phyloP scores from a whole-genome alignment of 2,797 vertebrate species.

The Poecilia gillii region DNA sequence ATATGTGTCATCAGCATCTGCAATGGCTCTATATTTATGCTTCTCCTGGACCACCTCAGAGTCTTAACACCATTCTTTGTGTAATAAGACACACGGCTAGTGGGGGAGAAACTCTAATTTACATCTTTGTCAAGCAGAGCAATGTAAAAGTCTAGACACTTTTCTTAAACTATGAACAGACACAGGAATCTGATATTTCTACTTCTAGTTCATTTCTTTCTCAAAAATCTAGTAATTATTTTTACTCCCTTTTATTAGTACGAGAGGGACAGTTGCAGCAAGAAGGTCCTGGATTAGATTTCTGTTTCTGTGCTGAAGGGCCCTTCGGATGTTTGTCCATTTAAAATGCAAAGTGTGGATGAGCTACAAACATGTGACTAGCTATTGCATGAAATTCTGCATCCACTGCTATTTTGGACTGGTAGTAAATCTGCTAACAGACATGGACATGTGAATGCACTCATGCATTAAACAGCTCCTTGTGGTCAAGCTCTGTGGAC shows the following conservation, averaged over 20 bases:
- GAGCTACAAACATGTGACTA: neutral
- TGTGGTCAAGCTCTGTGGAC: constrained; percentile 10
- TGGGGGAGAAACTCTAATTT: constrained; percentile 31
- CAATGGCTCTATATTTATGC: constrained; percentile 62
- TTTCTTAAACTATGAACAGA: constrained; percentile 11
- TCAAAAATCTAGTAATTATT: neutral
- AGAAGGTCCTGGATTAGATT: too few species aligned
- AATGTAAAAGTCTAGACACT: constrained; percentile 21
- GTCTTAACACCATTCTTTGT: constrained; percentile 60
- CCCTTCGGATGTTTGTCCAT: neutral
- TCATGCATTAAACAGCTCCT: constrained; percentile 7
- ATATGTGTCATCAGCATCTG: constrained; percentile 24
- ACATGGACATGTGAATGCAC: constrained; percentile 1
- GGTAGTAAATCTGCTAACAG: neutral
- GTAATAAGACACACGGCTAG: constrained; percentile 40
- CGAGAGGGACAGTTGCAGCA: neutral
- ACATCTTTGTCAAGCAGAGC: constrained; percentile 33
- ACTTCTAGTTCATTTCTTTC: neutral
- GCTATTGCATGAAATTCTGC: neutral
- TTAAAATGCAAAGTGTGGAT: neutral
- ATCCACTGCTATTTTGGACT: neutral
- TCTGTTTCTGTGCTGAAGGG: too few species aligned
- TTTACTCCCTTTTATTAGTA: neutral
- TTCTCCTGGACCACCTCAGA: constrained; percentile 19
- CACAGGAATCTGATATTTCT: neutral